Percentiles rank a stretch among this genome's conserved stretches.
phyloP scores from a whole-genome alignment of 2,797 vertebrate genomes.

The Mustela erminea region DNA sequence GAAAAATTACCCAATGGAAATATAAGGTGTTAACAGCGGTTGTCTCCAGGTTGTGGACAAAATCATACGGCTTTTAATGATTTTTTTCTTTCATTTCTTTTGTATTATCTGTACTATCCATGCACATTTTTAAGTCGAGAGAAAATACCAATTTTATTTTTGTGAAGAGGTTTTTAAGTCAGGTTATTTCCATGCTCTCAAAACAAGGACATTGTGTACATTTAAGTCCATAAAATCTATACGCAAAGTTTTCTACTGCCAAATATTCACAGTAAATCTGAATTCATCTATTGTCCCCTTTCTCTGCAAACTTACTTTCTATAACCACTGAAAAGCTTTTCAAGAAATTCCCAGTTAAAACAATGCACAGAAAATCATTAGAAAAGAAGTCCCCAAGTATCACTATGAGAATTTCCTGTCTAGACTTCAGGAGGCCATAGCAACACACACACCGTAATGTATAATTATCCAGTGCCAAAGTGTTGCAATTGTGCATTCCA shows the following conservation, averaged over 20 bases:
- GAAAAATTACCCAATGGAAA: neutral
- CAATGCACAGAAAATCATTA: neutral
- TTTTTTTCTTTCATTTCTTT: neutral
- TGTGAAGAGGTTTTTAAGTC: neutral
- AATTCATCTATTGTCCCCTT: neutral
- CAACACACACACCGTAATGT: neutral
- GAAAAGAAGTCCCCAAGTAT: neutral
- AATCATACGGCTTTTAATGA: neutral
- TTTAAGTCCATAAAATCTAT: neutral
- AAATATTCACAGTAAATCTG: constrained; percentile 36
- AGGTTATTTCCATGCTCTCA: neutral
- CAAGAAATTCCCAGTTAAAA: neutral
- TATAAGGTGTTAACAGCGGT: neutral
- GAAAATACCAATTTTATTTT: neutral
- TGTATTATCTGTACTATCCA: neutral
- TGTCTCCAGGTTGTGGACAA: neutral
- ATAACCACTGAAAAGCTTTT: constrained; percentile 10
- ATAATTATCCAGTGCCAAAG: neutral
- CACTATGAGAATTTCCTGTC: neutral
- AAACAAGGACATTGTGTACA: neutral
- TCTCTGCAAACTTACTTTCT: constrained; percentile 36
- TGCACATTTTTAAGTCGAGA: neutral
- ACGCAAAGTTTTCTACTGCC: neutral
- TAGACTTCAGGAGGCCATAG: neutral
- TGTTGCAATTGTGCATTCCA: neutral